phyloP scores from a whole-genome alignment of 2,113 vertebrate species.

The Paramisgurnus dabryanus region DNA sequence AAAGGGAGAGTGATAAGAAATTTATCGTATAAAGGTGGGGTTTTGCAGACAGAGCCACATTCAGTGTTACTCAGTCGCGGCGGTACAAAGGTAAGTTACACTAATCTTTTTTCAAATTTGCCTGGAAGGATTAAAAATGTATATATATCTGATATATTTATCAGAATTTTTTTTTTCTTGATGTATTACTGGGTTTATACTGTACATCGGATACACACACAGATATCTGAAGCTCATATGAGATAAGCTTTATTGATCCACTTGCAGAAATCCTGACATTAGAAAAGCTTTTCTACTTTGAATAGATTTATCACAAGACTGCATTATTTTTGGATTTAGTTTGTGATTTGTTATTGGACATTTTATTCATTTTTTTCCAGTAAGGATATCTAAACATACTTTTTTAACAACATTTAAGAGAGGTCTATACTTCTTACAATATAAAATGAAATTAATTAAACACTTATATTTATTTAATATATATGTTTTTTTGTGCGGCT shows the following conservation, averaged over 20 bases:
- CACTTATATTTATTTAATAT: too few species aligned
- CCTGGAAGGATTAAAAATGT: not conserved
- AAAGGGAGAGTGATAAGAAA: not conserved
- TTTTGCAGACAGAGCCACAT: slow-evolving; percentile 42
- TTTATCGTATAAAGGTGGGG: not conserved
- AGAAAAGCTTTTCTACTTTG: not conserved
- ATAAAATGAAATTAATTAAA: too few species aligned
- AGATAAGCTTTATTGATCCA: not conserved
- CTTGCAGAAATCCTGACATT: not conserved
- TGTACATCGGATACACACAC: not conserved
- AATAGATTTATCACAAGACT: not conserved
- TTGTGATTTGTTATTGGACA: not conserved
- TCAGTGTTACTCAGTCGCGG: slow-evolving; percentile 13
- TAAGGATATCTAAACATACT: not conserved
- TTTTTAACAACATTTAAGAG: too few species aligned
- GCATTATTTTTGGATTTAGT: not conserved
- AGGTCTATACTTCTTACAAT: too few species aligned
- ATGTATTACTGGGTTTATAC: not conserved
- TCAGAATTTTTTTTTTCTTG: not conserved
- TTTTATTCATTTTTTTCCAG: not conserved
- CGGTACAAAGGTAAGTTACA: slow-evolving; percentile 56
- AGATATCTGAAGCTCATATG: not conserved
- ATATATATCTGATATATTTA: too few species aligned
- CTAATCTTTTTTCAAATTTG: not conserved
- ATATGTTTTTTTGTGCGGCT: too few species aligned